Base-by-base conservation (phyloP, 1,140 invertebrate genomes). In the Drosophila lini region DNA sequence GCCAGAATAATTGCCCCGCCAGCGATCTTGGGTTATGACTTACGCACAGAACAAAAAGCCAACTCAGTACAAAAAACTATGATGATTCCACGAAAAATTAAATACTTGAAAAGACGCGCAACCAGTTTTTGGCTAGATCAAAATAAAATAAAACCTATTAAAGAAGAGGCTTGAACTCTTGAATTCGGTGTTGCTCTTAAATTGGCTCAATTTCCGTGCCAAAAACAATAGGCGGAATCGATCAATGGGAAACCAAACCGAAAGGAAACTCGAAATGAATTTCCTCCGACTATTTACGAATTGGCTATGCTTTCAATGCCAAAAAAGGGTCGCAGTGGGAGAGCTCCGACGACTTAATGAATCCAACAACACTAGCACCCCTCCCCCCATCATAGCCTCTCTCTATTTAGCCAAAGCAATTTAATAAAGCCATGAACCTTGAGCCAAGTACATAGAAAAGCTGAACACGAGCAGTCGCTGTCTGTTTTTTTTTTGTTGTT, bases 341-440 rank as follows among this genome's bases (percentile, higher is more conserved):
- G 60, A 82, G 64, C 69, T 40, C 60, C 62, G 53, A 69, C 75
- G 44, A 69, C 56, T 59, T 82, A 69, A 82, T 82, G 68, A 78
- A 47, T 63, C 53, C 19, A 60, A 74, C 19, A 60, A 74, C 55
- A 34, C 42, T 22, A 40, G 25, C 22, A 22, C 38, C 28, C 22
- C 15, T 36, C 34, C 13, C 13, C 45, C 3, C 8, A 25, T 1
- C 45, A 31, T 19, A 28, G 5, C 25, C 40, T 38, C 61, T 28
- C 45, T 38, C 40, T 19, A n/a, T 89, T 68, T 77, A 78, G 64
- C 64, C 71, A 82, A 82, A 77, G 75, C 82, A 89, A 88, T 88
- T 88, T 88, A 80, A 88, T 89, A 84, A 80, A 89, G 80, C 80
- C 83, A 80, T 88, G 83, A 88, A 88, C 83, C 83, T 84, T 78